Conservation (phyloP, 2,888 invertebrate species). For the Drosophila putrida region DNA sequence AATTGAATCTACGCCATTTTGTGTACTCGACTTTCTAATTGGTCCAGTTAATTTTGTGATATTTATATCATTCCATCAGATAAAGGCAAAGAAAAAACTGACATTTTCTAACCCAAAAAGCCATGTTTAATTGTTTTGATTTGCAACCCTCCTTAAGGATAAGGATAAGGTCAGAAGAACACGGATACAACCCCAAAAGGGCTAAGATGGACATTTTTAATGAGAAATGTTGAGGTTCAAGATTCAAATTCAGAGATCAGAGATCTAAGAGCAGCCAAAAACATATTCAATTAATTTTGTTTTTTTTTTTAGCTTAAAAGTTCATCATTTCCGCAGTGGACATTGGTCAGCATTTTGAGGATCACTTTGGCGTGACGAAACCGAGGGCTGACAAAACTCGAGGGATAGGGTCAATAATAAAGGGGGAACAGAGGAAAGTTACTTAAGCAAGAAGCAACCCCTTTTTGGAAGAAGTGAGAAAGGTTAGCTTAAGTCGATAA, state of each 20-base stretch:
- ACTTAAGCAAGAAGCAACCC: constrained; percentile 56
- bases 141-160: constrained; percentile 41
- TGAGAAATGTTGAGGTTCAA: constrained; percentile 61
- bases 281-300: constrained; percentile 65
- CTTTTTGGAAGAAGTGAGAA: constrained; percentile 8
- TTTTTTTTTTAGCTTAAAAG: constrained; percentile 58
- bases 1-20: constrained; percentile 30
- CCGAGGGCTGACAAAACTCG: not conserved
- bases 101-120: constrained; percentile 76
- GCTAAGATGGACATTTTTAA: constrained; percentile 63
- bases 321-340: constrained; percentile 56
- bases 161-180: constrained; percentile 45
- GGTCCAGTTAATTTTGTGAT: constrained; percentile 43
- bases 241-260: constrained; percentile 57
- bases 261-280: constrained; percentile 48
- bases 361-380: constrained; percentile 37
- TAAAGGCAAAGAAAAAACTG: constrained; percentile 34
- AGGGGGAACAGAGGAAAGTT: not conserved
- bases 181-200: constrained; percentile 26
- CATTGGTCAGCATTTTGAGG: constrained; percentile 46
- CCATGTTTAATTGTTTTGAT: constrained; percentile 50
- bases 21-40: constrained; percentile 24
- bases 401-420: not conserved
- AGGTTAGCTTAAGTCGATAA: constrained; percentile 62
- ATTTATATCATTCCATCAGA: not conserved